These are phyloP conservation scores for Illadopsis cleaveri DNA, from an alignment of 2,113 vertebrate genomes.

Conservation along the genomic window DNA sequence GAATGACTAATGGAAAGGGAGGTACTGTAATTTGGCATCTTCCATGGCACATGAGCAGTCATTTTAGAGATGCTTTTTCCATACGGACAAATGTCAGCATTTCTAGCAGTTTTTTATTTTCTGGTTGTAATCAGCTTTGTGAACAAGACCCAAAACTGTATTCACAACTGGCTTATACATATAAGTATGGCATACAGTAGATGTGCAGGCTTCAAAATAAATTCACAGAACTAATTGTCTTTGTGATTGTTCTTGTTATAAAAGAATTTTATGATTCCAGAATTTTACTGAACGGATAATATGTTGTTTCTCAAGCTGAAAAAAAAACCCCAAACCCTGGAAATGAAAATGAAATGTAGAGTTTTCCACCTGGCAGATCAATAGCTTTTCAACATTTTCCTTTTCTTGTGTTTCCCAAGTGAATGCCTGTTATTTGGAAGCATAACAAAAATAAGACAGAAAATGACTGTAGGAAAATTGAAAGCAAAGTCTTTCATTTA, in stretches of 20 bases:
- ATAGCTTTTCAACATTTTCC: not conserved
- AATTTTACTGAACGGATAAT: not conserved
- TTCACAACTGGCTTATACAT: not conserved
- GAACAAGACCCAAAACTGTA: not conserved
- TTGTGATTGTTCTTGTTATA: not conserved
- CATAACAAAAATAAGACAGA: constrained; percentile 16
- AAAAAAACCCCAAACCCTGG: not conserved
- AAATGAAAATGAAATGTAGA: constrained; percentile 1
- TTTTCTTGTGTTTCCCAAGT: not conserved
- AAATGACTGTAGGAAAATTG: constrained; percentile 1
- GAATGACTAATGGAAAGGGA: not conserved
- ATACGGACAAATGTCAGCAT: not conserved
- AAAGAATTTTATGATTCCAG: not conserved
- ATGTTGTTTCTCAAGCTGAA: not conserved
- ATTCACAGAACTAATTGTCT: not conserved
- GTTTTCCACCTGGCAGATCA: constrained; percentile 30
- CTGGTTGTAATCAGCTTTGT: not conserved
- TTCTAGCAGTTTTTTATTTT: not conserved
- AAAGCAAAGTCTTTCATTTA: not conserved
- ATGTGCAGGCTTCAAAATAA: not conserved
- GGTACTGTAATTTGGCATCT: not conserved
- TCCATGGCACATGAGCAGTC: not conserved
- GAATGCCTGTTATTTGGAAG: constrained; percentile 14
- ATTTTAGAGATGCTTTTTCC: constrained; percentile 12
- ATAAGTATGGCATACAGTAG: not conserved